Evolutionary conservation across 2,113 vertebrate genomes (phyloP).

Genomic region (Triplophysa dalaica): DNA sequence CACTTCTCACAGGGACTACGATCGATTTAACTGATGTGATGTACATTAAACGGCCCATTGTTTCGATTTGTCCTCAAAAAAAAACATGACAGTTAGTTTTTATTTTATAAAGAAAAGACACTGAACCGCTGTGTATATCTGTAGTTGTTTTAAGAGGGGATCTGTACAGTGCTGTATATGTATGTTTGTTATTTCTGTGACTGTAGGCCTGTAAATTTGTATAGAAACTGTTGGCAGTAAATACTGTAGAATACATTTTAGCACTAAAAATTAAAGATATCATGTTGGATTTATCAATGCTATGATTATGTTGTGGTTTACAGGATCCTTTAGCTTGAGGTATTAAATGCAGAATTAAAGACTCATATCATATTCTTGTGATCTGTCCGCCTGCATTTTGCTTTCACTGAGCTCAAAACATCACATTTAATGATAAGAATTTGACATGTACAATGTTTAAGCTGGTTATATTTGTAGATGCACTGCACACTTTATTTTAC

Average conservation of each 20-base stretch:
- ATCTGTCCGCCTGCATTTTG: slow-evolving; percentile 24
- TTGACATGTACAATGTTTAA: too few relatives aligned
- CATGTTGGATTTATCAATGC: slow-evolving; percentile 13
- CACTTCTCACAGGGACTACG: neutral
- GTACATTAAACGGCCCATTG: neutral
- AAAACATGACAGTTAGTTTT: neutral
- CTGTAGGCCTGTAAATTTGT: slow-evolving; percentile 47
- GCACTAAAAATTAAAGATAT: neutral
- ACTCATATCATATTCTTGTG: neutral
- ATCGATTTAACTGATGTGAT: slow-evolving; percentile 12
- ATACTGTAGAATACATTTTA: slow-evolving; percentile 30
- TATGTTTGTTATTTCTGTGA: slow-evolving; percentile 36
- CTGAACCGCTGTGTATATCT: slow-evolving; percentile 1
- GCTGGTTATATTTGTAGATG: too few relatives aligned
- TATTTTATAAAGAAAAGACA: slow-evolving; percentile 17
- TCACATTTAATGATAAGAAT: too few relatives aligned
- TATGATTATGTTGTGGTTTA: slow-evolving; percentile 20
- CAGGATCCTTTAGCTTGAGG: slow-evolving; percentile 18
- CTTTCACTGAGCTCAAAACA: slow-evolving; percentile 1
- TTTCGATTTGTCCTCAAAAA: slow-evolving; percentile 6
- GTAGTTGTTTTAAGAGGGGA: slow-evolving; percentile 28
- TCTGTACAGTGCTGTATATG: slow-evolving; percentile 35
- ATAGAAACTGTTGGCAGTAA: slow-evolving; percentile 40
- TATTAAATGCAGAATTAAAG: neutral
- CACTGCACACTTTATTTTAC: too few relatives aligned